Evolutionary conservation across 2,888 invertebrate genomes (phyloP), one percentile per base, ranked within the genome.

Genomic region (Melinaea menophilus): DNA sequence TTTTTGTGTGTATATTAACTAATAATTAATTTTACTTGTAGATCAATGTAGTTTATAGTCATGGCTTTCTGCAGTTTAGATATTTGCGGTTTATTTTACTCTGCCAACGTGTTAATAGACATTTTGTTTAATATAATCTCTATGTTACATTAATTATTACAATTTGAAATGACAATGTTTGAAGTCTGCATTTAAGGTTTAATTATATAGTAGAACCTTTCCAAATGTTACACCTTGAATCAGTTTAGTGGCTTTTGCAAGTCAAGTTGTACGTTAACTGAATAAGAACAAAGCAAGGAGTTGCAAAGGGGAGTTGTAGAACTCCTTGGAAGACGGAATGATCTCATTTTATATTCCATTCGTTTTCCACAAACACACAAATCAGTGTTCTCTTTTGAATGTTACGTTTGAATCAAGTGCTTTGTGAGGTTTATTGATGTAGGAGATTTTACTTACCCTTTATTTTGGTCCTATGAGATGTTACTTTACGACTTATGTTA

Each of bases 291-390:
- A 59, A 58, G 58, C 58, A 34, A 51, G 58, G 37, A 58, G 56
- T 41, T 48, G 56, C 62, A 63, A 58, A 37, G 48, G 58, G 58
- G 55, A 58, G 48, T 58, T 62, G 61, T 57, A 51, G 51, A 58
- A 58, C 55, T 56, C 62, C 55, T 55, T 58, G 70, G 73, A 76
- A 80, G 78, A 80, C 76, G 74, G 77, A 83, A 79, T 79, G 79
- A 79, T 82, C 82, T 82, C 81, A 84, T 85, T 84, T 80, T 80
- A 81, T 79, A 84, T 85, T 84, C 84, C 79, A 82, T 82, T 81
- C 84, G 79, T 75, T 80, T 75, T 76, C 74, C 76, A 73, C 77
- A 77, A 80, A 79, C 82, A 79, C 81, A 82, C 81, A 83, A 81
- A 82, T 82, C 81, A 80, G 78, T 74, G 79, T 77, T 73, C 51